Evolutionary conservation across 2,888 invertebrate species (phyloP).

Genomic region (Oegoconia quadripuncta): DNA sequence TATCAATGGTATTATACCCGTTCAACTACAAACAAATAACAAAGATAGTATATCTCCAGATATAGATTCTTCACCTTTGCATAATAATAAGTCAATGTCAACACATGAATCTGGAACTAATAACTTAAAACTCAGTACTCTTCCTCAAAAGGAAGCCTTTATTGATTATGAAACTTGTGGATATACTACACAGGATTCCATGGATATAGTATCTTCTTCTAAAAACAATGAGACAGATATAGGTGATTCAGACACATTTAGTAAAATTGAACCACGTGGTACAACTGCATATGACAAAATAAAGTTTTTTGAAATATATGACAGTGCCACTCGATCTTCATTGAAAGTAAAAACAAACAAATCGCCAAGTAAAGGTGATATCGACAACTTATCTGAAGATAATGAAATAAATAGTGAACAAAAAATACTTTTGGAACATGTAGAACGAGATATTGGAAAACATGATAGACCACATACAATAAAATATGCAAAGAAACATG

Average conservation of each 20-base stretch:
- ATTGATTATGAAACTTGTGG: too few relatives aligned
- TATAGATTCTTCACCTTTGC: too few relatives aligned
- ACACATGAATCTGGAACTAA: too few relatives aligned
- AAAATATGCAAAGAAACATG: slow-evolving; percentile 42
- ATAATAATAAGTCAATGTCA: too few relatives aligned
- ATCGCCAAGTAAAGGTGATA: not conserved
- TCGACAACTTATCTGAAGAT: slow-evolving; percentile 14
- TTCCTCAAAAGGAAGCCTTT: too few relatives aligned
- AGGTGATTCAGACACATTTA: slow-evolving; percentile 9
- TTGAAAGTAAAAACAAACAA: not conserved
- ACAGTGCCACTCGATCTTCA: slow-evolving; percentile 37
- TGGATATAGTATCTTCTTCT: not conserved
- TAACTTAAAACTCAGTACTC: too few relatives aligned
- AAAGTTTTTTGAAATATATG: slow-evolving; percentile 65
- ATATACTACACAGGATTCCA: too few relatives aligned
- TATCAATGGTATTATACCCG: too few relatives aligned
- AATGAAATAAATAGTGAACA: slow-evolving; percentile 18
- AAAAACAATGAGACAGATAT: not conserved
- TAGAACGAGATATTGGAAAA: slow-evolving; percentile 28
- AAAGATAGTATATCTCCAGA: too few relatives aligned
- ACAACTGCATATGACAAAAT: slow-evolving; percentile 49
- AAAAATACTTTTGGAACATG: slow-evolving; percentile 33
- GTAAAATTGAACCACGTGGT: not conserved
- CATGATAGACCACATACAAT: slow-evolving; percentile 28
- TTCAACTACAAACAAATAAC: too few relatives aligned